Evolutionary conservation across 1,140 invertebrate genomes (phyloP).

Genomic region (Camponotus floridanus): DNA sequence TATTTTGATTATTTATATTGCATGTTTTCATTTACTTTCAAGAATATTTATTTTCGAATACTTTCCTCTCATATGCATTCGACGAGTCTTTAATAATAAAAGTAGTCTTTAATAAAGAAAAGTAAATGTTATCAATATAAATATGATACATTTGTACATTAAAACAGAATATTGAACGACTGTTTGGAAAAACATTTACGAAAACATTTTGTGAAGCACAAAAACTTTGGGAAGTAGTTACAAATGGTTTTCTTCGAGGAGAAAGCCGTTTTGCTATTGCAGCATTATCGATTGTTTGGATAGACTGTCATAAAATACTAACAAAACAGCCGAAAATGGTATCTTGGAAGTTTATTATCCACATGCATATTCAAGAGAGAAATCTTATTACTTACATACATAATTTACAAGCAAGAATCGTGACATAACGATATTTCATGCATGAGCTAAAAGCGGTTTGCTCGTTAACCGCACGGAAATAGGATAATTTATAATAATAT

Average conservation of each 20-base stretch:
- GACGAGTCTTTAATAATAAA: constrained; percentile 10
- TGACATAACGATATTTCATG: no score
- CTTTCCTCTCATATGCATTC: not conserved
- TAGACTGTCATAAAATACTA: not conserved
- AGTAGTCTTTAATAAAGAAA: no score
- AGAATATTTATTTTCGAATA: not conserved
- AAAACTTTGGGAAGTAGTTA: not conserved
- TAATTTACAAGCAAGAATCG: no score
- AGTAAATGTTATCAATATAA: constrained; percentile 11
- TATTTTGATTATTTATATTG: constrained; percentile 19
- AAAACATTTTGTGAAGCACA: constrained; percentile 18
- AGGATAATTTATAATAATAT: no score
- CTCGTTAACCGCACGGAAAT: no score
- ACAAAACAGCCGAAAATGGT: not conserved
- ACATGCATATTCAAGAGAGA: no score
- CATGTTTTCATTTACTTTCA: not conserved
- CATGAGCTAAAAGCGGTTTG: no score
- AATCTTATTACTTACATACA: no score
- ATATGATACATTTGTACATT: not conserved
- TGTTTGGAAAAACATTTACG: not conserved
- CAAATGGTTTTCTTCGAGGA: constrained; percentile 25
- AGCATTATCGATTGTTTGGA: constrained; percentile 36
- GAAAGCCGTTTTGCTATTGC: not conserved
- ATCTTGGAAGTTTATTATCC: no score
- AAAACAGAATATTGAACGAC: not conserved